Conservation (phyloP, 2,113 vertebrate genomes). For the Vulpes lagopus region DNA sequence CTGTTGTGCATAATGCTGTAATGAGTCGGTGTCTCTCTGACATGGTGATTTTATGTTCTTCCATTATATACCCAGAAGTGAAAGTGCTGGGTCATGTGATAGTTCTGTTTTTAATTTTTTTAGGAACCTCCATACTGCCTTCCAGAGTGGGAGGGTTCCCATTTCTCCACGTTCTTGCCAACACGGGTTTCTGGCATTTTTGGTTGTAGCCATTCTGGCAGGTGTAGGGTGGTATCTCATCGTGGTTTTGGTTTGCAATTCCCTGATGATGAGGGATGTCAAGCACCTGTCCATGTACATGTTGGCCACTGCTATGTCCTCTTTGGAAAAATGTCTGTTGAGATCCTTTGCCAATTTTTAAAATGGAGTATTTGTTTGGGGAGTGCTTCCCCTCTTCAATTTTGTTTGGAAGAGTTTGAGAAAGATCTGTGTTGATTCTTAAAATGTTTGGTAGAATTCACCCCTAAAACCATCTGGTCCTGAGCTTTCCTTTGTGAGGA, state of each 20-base stretch:
- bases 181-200: background rate
- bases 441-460: background rate
- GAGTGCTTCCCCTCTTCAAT: background rate
- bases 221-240: no score
- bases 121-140: no score
- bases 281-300: no score
- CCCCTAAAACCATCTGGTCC: background rate
- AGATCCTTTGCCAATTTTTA: background rate
- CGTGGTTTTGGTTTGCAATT: background rate
- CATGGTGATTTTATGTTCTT: background rate
- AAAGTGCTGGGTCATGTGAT: background rate
- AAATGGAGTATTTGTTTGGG: background rate
- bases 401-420: background rate
- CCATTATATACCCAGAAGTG: no score
- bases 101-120: background rate
- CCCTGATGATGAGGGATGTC: background rate
- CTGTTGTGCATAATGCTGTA: background rate
- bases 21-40: background rate
- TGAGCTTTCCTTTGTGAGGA: background rate
- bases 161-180: background rate
- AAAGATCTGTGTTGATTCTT: background rate
- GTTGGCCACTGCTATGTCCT: background rate
- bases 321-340: background rate
- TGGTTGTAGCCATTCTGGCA: background rate
- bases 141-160: background rate